phyloP scores from a whole-genome alignment of 2,113 vertebrate species.

The Tachycineta bicolor region DNA sequence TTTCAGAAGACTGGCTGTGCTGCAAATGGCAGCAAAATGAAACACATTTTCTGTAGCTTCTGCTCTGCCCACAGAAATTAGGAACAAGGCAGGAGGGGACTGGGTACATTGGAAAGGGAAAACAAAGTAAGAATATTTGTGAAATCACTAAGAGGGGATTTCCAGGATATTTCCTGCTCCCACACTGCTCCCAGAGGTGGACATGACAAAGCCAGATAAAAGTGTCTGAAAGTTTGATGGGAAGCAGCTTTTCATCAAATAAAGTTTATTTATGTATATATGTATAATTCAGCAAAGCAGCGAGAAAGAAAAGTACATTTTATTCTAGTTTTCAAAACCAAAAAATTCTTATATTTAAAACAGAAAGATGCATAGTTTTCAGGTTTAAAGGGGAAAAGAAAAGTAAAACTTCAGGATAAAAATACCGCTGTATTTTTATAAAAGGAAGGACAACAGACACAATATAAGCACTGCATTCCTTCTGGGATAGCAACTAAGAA shows the following conservation, averaged over 20 bases:
- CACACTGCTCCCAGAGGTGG: neutral
- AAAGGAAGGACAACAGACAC: neutral
- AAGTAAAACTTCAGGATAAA: neutral
- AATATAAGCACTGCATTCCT: neutral
- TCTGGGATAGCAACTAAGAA: neutral
- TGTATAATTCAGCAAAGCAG: neutral
- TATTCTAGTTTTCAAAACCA: neutral
- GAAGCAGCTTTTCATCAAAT: neutral
- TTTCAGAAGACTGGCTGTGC: neutral
- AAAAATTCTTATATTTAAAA: neutral
- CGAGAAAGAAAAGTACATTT: neutral
- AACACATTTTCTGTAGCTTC: neutral
- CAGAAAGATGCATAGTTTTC: neutral
- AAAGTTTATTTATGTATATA: neutral
- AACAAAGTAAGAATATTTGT: neutral
- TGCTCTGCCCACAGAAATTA: neutral
- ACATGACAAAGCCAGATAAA: neutral
- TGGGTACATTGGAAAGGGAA: neutral
- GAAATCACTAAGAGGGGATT: neutral
- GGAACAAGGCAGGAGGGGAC: neutral
- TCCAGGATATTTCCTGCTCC: neutral
- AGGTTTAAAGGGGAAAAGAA: neutral
- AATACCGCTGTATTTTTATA: neutral
- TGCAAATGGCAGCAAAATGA: neutral
- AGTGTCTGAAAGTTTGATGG: neutral